phyloP scores from a whole-genome alignment of 2,797 vertebrate species.

The Ambastaia sidthimunki region DNA sequence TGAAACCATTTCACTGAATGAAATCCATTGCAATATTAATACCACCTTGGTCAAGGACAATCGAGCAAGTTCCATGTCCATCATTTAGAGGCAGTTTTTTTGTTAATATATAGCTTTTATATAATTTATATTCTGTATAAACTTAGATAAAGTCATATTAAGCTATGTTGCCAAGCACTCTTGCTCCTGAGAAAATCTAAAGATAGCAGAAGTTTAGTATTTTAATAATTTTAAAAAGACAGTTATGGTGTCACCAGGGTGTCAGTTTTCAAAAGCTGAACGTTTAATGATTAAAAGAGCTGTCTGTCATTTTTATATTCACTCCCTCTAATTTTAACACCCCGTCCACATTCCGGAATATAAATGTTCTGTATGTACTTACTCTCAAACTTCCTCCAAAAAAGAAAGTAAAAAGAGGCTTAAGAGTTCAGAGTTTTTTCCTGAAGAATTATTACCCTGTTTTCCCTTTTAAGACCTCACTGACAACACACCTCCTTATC shows the following conservation, averaged over 20 bases:
- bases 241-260: neutral
- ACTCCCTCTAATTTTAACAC: neutral
- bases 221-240: neutral
- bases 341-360: neutral
- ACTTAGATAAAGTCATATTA: neutral
- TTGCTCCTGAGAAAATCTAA: neutral
- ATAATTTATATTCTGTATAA: neutral
- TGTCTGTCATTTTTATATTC: neutral
- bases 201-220: neutral
- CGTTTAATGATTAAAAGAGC: constrained; percentile 2
- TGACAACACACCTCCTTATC: constrained; percentile 3
- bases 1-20: constrained; percentile 23
- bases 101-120: neutral
- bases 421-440: neutral
- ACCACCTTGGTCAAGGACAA: constrained; percentile 4
- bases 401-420: neutral
- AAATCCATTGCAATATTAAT: neutral
- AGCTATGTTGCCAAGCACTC: neutral
- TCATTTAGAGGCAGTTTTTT: neutral
- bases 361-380: neutral
- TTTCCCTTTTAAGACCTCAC: neutral
- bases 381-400: neutral
- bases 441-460: neutral
- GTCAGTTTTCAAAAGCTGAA: neutral
- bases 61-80: neutral